Percentiles rank a stretch among this genome's conserved stretches.
Evolutionary conservation across 2,888 invertebrate species (phyloP).

Genomic region (Subacronicta megacephala): DNA sequence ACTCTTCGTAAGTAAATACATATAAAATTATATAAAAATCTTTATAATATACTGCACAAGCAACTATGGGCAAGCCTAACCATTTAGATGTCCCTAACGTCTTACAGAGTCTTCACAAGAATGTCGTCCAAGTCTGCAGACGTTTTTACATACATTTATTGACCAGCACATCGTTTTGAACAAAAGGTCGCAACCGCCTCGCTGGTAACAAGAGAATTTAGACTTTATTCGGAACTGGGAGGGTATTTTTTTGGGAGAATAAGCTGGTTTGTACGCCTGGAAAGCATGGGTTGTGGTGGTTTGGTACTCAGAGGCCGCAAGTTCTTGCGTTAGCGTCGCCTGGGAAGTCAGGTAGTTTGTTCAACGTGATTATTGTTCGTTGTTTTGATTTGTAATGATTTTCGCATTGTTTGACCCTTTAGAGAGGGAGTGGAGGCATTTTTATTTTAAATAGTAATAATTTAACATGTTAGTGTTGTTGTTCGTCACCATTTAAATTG

Average conservation of each 20-base stretch:
- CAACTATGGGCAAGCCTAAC: constrained; percentile 60
- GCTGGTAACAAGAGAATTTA: constrained; percentile 1
- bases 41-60: constrained; percentile 33
- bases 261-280: constrained; percentile 9
- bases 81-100: constrained; percentile 74
- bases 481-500: background rate
- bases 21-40: constrained; percentile 31
- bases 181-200: constrained; percentile 40
- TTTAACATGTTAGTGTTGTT: constrained; percentile 7
- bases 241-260: constrained; percentile 31
- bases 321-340: constrained; percentile 57
- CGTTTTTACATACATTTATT: constrained; percentile 84
- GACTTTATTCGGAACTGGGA: background rate
- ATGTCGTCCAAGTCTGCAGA: constrained; percentile 79
- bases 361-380: constrained; percentile 53
- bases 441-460: constrained; percentile 35
- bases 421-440: constrained; percentile 25
- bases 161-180: constrained; percentile 62
- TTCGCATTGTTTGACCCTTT: constrained; percentile 47
- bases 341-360: constrained; percentile 53
- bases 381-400: constrained; percentile 60
- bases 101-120: constrained; percentile 71
- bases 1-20: constrained; percentile 28
- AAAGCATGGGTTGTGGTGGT: constrained; percentile 14
- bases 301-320: constrained; percentile 55